These are phyloP conservation scores for Peromyscus nudipes DNA, from an alignment of 2,797 vertebrate species.

Conservation along the genomic window DNA sequence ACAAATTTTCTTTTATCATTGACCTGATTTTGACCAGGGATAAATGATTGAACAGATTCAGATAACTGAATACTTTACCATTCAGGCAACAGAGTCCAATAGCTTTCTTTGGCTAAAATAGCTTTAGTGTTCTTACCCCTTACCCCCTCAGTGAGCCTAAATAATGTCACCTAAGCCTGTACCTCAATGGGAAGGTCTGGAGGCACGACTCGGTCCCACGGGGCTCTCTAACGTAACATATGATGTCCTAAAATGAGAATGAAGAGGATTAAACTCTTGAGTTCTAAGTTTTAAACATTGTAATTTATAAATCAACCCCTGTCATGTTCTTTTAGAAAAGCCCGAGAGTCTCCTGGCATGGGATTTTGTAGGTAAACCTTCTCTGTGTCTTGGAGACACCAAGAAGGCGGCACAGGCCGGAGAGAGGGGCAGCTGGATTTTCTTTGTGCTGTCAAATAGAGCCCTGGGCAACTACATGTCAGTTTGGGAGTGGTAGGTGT, in stretches of 20 bases:
- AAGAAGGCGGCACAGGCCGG: background rate
- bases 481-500: background rate
- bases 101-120: conserved; percentile 45
- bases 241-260: background rate
- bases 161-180: background rate
- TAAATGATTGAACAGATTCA: background rate
- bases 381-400: background rate
- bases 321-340: conserved; percentile 1
- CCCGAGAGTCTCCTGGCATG: background rate
- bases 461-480: background rate
- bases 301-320: background rate
- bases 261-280: background rate
- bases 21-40: conserved; percentile 3
- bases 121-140: background rate
- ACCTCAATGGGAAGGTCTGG: background rate
- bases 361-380: background rate
- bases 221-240: background rate
- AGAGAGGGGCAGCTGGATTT: background rate
- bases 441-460: background rate
- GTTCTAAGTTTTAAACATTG: conserved; percentile 18
- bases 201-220: background rate
- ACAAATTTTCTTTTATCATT: background rate
- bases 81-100: background rate
- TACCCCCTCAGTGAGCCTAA: background rate
- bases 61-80: background rate